These are phyloP conservation scores for Zygaena filipendulae DNA, from an alignment of 2,888 invertebrate genomes.

Conservation along the genomic window DNA sequence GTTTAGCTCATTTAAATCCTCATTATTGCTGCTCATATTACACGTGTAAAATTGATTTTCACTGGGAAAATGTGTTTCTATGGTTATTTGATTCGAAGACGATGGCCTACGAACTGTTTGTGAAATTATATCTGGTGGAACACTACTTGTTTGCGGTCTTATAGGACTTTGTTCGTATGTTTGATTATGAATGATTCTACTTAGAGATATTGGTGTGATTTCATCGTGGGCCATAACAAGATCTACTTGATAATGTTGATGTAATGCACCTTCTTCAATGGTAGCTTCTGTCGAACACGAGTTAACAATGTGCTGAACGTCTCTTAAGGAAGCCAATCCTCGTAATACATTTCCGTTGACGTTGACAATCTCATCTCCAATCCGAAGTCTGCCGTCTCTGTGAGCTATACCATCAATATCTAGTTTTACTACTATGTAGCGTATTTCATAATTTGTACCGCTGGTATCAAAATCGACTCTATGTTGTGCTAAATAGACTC, in stretches of 20 bases:
- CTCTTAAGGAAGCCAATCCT: constrained; percentile 75
- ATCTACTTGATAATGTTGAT: constrained; percentile 65
- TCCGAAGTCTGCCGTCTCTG: constrained; percentile 82
- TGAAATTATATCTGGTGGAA: constrained; percentile 59
- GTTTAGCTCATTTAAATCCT: constrained; percentile 22
- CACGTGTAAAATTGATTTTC: constrained; percentile 34
- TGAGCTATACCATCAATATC: constrained; percentile 75
- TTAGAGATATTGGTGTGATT: constrained; percentile 64
- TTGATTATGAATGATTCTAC: constrained; percentile 50
- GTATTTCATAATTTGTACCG: constrained; percentile 67
- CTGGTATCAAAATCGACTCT: constrained; percentile 60
- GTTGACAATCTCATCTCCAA: constrained; percentile 91
- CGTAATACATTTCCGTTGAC: constrained; percentile 86
- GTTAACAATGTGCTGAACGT: constrained; percentile 70
- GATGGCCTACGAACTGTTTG: constrained; percentile 53
- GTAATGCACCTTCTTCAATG: constrained; percentile 40
- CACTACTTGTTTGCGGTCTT: constrained; percentile 27
- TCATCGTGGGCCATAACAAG: constrained; percentile 74
- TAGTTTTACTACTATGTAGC: constrained; percentile 72
- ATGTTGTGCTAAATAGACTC: constrained; percentile 77
- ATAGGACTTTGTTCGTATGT: constrained; percentile 29
- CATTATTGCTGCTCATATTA: constrained; percentile 24
- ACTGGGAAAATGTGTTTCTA: constrained; percentile 57
- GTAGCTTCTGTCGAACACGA: constrained; percentile 60
- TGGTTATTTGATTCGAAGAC: constrained; percentile 47